Percentiles rank a stretch among this genome's conserved stretches.
These are phyloP conservation scores for Petrocephalus microphthalmus DNA, from an alignment of 2,113 vertebrate genomes.

Conservation along the genomic window DNA sequence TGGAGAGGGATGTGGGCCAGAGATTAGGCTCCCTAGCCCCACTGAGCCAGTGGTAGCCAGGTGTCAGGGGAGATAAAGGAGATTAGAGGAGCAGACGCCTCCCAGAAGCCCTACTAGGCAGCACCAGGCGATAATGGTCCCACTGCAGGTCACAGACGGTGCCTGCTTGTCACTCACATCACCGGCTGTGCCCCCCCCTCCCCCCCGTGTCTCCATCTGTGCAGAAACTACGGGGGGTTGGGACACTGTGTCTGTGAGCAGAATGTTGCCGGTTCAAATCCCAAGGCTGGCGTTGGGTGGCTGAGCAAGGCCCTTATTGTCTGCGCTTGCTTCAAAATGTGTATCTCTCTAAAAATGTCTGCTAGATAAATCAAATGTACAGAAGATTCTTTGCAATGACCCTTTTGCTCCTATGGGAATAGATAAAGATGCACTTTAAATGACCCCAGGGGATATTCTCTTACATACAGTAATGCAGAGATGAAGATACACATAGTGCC, in stretches of 20 bases:
- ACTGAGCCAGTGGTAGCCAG: not conserved
- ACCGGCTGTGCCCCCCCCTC: not conserved
- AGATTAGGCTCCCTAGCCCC: constrained; percentile 6
- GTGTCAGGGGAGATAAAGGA: constrained; percentile 12
- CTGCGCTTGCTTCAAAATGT: not conserved
- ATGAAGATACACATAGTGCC: not conserved
- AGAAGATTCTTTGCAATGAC: not conserved
- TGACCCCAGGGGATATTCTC: not conserved
- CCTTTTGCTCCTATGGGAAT: not conserved
- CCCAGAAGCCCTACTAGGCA: not conserved
- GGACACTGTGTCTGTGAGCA: not conserved
- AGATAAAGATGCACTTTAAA: not conserved
- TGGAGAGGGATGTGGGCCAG: not conserved
- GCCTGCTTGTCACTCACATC: not conserved
- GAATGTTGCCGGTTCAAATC: not conserved
- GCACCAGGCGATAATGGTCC: not conserved
- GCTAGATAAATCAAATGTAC: not conserved
- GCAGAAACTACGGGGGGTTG: not conserved
- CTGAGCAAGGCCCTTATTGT: not conserved
- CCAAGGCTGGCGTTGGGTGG: not conserved
- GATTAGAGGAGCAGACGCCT: constrained; percentile 1
- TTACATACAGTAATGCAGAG: not conserved
- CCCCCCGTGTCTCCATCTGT: not conserved
- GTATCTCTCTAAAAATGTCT: not conserved
- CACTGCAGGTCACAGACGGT: not conserved